Conservation (phyloP, 2,113 vertebrate species). For the human region DNA sequence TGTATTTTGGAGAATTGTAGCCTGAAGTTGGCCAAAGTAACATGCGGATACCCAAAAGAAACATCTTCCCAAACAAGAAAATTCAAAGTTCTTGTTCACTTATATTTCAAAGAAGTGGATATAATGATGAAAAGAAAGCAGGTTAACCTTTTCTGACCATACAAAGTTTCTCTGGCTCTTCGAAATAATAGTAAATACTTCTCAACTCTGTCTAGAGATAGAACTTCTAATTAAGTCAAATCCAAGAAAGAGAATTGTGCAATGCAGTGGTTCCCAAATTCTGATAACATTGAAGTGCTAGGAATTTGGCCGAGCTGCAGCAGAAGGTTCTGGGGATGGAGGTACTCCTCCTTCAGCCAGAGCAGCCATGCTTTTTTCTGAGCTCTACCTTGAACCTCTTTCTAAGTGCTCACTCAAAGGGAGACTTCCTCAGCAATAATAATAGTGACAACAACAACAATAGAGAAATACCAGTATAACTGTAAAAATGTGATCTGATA, state of each 20-base stretch:
- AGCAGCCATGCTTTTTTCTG: not conserved
- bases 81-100: not conserved
- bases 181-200: not conserved
- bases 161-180: not conserved
- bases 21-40: not conserved
- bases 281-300: not conserved
- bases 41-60: not conserved
- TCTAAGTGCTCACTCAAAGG: not conserved
- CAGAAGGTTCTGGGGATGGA: not conserved
- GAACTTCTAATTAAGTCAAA: not conserved
- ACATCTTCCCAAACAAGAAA: not conserved
- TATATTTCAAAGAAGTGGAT: not conserved
- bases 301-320: not conserved
- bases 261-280: not conserved
- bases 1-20: not conserved
- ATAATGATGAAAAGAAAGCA: not conserved
- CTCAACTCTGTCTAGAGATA: not conserved
- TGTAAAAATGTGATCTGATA: not conserved
- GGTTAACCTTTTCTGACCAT: not conserved
- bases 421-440: not conserved
- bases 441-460: not conserved
- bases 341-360: not conserved
- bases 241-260: not conserved
- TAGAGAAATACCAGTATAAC: not conserved
- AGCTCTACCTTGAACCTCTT: not conserved